Evolutionary conservation across 2,113 vertebrate genomes (phyloP), one percentile per base, ranked within the genome.

Genomic region (Hirundichthys speculiger): DNA sequence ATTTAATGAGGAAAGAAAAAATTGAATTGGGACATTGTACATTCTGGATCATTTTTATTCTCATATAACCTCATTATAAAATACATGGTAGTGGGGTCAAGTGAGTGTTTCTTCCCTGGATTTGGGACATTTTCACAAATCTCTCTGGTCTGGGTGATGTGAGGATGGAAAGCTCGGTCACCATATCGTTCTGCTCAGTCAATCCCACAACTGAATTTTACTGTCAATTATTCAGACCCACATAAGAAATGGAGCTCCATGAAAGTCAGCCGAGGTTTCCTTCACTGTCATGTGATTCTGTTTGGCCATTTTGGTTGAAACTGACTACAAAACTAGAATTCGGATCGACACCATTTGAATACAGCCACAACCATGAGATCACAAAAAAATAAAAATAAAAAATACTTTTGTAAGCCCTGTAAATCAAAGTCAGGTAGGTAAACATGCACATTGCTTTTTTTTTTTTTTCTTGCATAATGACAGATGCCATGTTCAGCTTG

Each of bases 381-480:
- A 34, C 3, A 34, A 34, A 3, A 34, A 34, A 34, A 34, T 27
- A 4, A 6, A 34, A 34, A 34, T 9, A 34, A 34, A 34, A 34
- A 3, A 6, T 34, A 10, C 11, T 34, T 9, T 34, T 62, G 20
- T n/a, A 62, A 40, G 20, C 21, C 45, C n/a, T 49, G 24, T 39
- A 21, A 54, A 69, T 69, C 45, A 47, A 68, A 53, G 30, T 34
- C 30, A 55, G 18, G 24, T 15, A 45, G 4, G 27, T 47, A 25
- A 67, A 30, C 15, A 38, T 48, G 25, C 27, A 46, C 39, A 27
- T 8, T 25, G 40, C 19, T 55, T 60, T 48, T 19, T 53, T 72
- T 41, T 24, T 2, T 38, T 5, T 38, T 8, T 38, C 12, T 38
- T 41, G n/a, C 34, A 49, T 61, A 27, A 68, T 62, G 65, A 70